phyloP scores from a whole-genome alignment of 2,888 invertebrate species.

The Trichopria drosophilae region DNA sequence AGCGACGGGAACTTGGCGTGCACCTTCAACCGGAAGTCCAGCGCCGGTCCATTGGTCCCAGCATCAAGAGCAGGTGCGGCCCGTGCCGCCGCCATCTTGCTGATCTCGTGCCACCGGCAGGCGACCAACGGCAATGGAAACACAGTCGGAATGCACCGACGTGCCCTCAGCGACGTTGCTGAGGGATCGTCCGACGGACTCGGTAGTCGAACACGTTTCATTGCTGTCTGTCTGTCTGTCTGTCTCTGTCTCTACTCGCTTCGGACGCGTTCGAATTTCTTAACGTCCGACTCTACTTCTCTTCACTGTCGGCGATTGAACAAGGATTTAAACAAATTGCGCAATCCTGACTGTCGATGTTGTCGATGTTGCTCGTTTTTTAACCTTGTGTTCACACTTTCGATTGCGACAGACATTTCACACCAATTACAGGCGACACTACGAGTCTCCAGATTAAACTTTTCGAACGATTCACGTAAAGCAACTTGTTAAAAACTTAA shows the following conservation, averaged over 20 bases:
- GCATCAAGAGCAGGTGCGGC: conserved; percentile 90
- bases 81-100: conserved; percentile 91
- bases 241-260: conserved; percentile 33
- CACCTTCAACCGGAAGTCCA: no score
- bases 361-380: conserved; percentile 31
- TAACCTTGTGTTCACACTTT: conserved; percentile 22
- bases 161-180: conserved; percentile 58
- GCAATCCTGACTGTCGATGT: no score
- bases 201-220: conserved; percentile 53
- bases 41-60: conserved; percentile 74
- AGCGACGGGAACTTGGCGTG: conserved; percentile 59
- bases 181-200: conserved; percentile 58
- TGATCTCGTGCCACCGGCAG: conserved; percentile 83
- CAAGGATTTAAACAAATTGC: no score
- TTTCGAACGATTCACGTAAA: no score
- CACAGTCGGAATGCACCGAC: conserved; percentile 55
- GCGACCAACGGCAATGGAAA: conserved; percentile 39
- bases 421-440: no score
- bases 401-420: no score
- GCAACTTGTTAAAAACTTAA: no score
- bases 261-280: conserved; percentile 34
- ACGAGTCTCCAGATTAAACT: background rate
- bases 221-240: conserved; percentile 35
- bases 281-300: no score
- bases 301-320: no score